Conservation (phyloP, 2,888 invertebrate genomes). For the Mimachlamys varia region DNA sequence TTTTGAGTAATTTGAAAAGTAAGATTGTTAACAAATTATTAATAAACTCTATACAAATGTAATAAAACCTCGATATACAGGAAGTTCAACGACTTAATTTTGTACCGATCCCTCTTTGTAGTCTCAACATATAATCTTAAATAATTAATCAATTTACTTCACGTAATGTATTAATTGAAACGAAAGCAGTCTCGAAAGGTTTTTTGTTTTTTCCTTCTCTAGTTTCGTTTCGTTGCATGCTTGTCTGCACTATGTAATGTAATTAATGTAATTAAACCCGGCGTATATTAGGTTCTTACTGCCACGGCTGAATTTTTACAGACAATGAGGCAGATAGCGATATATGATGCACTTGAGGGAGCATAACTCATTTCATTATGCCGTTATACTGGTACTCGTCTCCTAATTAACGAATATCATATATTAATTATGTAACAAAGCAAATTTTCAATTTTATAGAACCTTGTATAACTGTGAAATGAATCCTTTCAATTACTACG, state of each 20-base stretch:
- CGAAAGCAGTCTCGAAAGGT: no score
- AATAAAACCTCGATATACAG: no score
- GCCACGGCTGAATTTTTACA: background rate
- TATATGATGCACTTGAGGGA: background rate
- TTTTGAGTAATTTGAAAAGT: no score
- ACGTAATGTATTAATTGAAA: no score
- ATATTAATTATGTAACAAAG: background rate
- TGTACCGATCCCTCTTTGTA: no score
- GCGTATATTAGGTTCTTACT: background rate
- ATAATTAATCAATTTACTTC: background rate
- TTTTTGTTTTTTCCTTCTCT: background rate
- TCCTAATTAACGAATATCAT: background rate
- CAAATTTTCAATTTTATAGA: background rate
- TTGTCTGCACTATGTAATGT: background rate
- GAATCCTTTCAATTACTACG: no score
- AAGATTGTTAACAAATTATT: no score
- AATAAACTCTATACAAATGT: no score
- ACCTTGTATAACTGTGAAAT: no score
- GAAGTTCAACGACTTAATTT: no score
- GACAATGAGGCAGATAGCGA: background rate
- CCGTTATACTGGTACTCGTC: background rate
- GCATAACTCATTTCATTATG: background rate
- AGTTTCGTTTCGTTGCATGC: background rate
- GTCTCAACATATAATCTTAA: no score
- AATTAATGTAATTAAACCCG: background rate